Evolutionary conservation across 2,888 invertebrate genomes (phyloP), one percentile per base, ranked within the genome.

Genomic region (Lordiphosa fenestrarum): DNA sequence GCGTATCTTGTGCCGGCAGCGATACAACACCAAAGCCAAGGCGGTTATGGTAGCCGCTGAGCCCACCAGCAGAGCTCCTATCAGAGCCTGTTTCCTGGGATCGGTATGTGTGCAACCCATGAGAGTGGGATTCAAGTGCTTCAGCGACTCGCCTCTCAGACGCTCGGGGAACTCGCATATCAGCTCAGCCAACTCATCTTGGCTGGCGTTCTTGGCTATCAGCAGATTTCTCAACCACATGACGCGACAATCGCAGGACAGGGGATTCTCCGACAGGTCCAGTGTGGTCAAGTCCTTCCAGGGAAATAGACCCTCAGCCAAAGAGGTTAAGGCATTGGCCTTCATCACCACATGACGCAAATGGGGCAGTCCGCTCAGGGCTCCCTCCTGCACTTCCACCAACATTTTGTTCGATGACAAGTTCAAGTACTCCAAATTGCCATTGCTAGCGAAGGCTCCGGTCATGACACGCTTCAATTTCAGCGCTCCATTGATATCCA

Each of bases 61-160:
- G 23, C 93, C 93, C 2, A 94, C 95, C 53, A 95, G 92, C 0
- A 95, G 90, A 0, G 95, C 94, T 23, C 95, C 94, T 61, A 96
- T 92, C 56, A 96, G 92, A 0, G 95, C 95, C 84, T 96, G 95
- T 74, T 95, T 95, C 53, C 94, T 91, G 0, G 95, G 94, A 90
- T 95, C 95, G 69, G 94, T 93, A 66, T 95, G 93, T 0, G 95
- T 93, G 88, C 96, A 96, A 37, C 96, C 96, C 69, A 96, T 90
- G 62, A 95, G 94, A 66, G 95, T 94, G 0, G 94, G 93, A 25
- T 93, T 92, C 73, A 96, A 90, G 30, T 92, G 92, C 68, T 91
- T 92, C 49, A 96, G 88, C 2, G 93, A 91, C 73, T 93, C 93
- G 61, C 95, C 95, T 65, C 94, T 93, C 41, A 95, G 90, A 59